Evolutionary conservation across 2,888 invertebrate genomes (phyloP).

Genomic region (Cryptosula pallasiana): DNA sequence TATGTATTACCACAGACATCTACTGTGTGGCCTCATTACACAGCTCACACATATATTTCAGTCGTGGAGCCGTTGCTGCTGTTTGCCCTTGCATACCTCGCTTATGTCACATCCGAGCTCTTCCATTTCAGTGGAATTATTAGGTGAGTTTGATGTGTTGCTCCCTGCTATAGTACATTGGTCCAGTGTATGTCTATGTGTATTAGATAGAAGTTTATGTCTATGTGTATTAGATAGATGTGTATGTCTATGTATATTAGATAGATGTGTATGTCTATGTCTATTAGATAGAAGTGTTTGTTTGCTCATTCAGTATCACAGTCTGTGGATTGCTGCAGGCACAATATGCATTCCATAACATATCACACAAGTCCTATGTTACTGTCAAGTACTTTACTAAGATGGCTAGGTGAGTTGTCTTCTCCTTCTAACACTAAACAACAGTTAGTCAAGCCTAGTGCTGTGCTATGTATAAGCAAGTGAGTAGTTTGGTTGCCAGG

Average conservation of each 20-base stretch:
- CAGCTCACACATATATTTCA: slow-evolving; percentile 34
- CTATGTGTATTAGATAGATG: too few relatives aligned
- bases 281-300: too few relatives aligned
- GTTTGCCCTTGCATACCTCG: slow-evolving; percentile 57
- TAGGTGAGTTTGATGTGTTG: slow-evolving; percentile 48
- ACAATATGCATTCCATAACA: slow-evolving; percentile 59
- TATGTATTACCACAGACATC: too few relatives aligned
- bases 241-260: too few relatives aligned
- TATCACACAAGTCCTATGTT: slow-evolving; percentile 57
- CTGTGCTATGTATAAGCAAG: too few relatives aligned
- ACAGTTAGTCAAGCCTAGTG: too few relatives aligned
- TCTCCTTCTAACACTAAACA: neutral
- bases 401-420: slow-evolving; percentile 53
- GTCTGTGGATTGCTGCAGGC: slow-evolving; percentile 59
- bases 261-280: too few relatives aligned
- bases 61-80: slow-evolving; percentile 59
- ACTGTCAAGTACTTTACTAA: slow-evolving; percentile 59
- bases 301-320: slow-evolving; percentile 53
- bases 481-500: too few relatives aligned
- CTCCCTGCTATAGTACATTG: too few relatives aligned
- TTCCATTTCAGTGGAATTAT: slow-evolving; percentile 61
- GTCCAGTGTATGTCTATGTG: too few relatives aligned
- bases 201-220: too few relatives aligned
- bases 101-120: slow-evolving; percentile 58
- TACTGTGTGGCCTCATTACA: too few relatives aligned